Evolutionary conservation across 2,113 vertebrate genomes (phyloP).

Genomic region (Geococcyx californianus): DNA sequence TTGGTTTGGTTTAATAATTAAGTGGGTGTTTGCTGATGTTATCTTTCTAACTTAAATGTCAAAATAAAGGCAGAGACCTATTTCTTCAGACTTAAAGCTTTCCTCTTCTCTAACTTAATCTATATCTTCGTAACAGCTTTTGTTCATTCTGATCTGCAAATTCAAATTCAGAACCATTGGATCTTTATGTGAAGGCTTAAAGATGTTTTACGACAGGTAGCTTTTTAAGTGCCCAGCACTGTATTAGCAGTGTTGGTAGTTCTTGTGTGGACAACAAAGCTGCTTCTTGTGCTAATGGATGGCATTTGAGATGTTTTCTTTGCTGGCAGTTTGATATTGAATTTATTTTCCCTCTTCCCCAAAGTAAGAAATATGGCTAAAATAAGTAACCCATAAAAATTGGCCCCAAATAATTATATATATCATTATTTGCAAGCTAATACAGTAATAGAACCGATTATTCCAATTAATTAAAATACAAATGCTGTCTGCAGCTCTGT

Average conservation of each 20-base stretch:
- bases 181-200: not conserved
- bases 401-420: not conserved
- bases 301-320: constrained; percentile 31
- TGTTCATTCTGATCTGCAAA: constrained; percentile 44
- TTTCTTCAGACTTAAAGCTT: constrained; percentile 37
- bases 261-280: not conserved
- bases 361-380: not conserved
- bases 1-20: constrained; percentile 68
- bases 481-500: not conserved
- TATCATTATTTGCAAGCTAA: not conserved
- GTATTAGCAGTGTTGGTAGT: not conserved
- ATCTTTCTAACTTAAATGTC: constrained; percentile 64
- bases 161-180: constrained; percentile 26
- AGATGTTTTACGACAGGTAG: constrained; percentile 6
- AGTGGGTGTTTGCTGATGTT: constrained; percentile 69
- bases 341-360: not conserved
- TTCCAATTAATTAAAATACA: not conserved
- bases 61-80: constrained; percentile 48
- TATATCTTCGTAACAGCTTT: not conserved
- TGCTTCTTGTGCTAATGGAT: not conserved
- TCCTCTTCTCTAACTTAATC: not conserved
- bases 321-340: constrained; percentile 11
- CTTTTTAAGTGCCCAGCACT: not conserved
- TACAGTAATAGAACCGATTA: not conserved
- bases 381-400: not conserved